These are phyloP conservation scores for Nothobranchius kuhntae DNA, from an alignment of 2,113 vertebrate genomes.

Conservation along the genomic window DNA sequence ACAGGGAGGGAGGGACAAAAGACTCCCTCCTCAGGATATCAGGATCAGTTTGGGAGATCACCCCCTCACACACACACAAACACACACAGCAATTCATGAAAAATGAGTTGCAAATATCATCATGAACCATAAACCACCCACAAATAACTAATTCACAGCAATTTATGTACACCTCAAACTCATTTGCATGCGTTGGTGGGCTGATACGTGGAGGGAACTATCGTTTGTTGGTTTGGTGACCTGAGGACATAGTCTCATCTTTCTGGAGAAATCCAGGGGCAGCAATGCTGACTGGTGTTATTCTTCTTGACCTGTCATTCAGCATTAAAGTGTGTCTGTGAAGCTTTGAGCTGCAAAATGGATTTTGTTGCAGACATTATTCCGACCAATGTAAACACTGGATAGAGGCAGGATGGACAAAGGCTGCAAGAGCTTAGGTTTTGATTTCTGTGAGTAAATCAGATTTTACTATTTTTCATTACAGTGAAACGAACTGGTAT, in stretches of 20 bases:
- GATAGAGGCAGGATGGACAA: neutral
- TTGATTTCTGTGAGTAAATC: slow-evolving; percentile 3
- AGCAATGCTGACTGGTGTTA: slow-evolving; percentile 1
- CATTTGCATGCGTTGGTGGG: neutral
- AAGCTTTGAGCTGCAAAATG: slow-evolving; percentile 17
- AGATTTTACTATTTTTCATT: slow-evolving; percentile 9
- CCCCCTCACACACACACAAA: no score
- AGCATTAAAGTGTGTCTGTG: slow-evolving; percentile 27
- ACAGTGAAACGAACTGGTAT: no score
- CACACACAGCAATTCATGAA: no score
- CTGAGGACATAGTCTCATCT: slow-evolving; percentile 5
- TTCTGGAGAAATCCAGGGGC: neutral
- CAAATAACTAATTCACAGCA: no score
- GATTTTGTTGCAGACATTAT: slow-evolving; percentile 24
- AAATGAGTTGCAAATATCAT: no score
- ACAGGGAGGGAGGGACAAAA: slow-evolving; percentile 47
- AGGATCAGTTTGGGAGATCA: no score
- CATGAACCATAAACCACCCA: no score
- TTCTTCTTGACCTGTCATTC: slow-evolving; percentile 24
- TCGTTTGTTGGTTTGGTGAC: neutral
- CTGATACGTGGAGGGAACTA: neutral
- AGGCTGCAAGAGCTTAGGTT: slow-evolving; percentile 7
- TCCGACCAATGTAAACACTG: neutral
- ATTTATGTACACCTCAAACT: no score
- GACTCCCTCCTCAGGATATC: slow-evolving; percentile 52